phyloP scores from a whole-genome alignment of 2,797 vertebrate species.

The Diplodus puntazzo region DNA sequence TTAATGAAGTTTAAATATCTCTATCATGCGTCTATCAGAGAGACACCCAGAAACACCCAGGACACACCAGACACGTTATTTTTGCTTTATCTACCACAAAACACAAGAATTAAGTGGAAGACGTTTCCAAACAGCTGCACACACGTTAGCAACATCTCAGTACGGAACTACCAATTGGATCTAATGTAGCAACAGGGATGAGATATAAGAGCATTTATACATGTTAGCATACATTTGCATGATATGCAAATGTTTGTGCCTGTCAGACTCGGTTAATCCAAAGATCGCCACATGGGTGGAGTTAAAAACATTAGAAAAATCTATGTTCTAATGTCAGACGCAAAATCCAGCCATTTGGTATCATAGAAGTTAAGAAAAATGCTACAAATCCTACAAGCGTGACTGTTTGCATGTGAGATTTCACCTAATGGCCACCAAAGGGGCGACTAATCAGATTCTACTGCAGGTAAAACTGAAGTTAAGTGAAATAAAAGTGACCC shows the following conservation, averaged over 20 bases:
- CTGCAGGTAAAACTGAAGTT: constrained; percentile 9
- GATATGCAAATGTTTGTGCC: constrained; percentile 4
- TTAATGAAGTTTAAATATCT: constrained; percentile 14
- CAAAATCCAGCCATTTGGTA: constrained; percentile 38
- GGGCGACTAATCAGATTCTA: constrained; percentile 18
- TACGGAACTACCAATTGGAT: background rate
- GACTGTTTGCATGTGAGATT: constrained; percentile 1
- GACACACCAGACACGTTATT: background rate
- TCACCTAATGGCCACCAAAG: background rate
- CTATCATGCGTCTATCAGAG: constrained; percentile 29
- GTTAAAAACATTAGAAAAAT: constrained; percentile 10
- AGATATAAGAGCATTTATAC: background rate
- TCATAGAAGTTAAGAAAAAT: background rate
- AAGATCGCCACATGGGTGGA: constrained; percentile 40
- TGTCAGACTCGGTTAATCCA: constrained; percentile 27
- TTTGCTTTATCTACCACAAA: constrained; percentile 3
- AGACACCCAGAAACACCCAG: background rate
- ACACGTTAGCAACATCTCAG: constrained; percentile 29
- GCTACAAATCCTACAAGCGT: background rate
- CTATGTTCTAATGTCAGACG: background rate
- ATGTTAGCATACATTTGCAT: constrained; percentile 10
- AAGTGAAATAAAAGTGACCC: constrained; percentile 72
- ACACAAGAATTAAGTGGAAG: constrained; percentile 7
- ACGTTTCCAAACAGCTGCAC: constrained; percentile 18
- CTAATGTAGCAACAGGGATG: background rate